phyloP scores from a whole-genome alignment of 1,140 invertebrate species.

The Saxidomus purpurata region DNA sequence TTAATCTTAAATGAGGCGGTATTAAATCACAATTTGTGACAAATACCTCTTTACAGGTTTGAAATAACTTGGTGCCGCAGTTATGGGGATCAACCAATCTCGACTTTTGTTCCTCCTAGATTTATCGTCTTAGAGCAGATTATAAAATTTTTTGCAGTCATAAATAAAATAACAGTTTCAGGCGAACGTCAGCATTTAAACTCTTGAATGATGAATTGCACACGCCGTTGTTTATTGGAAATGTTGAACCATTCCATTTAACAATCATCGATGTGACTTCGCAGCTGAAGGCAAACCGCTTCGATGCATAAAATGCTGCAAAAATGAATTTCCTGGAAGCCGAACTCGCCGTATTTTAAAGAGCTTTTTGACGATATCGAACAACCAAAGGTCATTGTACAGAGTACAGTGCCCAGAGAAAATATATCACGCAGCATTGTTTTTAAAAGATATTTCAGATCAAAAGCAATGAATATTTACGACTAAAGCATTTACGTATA shows the following conservation, averaged over 20 bases:
- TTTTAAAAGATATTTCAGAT: too few species aligned
- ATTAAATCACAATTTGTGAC: slow-evolving; percentile 39
- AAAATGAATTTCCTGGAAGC: too few species aligned
- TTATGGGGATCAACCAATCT: slow-evolving; percentile 11
- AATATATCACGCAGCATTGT: too few species aligned
- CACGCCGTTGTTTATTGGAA: background rate
- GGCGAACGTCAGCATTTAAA: slow-evolving; percentile 7
- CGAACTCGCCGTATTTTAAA: too few species aligned
- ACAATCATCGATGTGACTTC: too few species aligned
- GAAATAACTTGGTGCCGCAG: slow-evolving; percentile 30
- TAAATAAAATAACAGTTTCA: slow-evolving; percentile 15
- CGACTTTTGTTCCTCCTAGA: slow-evolving; percentile 9
- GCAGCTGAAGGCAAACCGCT: too few species aligned
- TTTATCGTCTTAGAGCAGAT: slow-evolving; percentile 13
- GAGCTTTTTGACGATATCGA: too few species aligned
- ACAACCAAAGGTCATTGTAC: too few species aligned
- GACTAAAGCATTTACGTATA: too few species aligned
- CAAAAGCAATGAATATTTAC: too few species aligned
- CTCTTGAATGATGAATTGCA: slow-evolving; percentile 6
- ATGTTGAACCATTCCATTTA: background rate
- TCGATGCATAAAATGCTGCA: too few species aligned
- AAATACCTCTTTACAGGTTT: background rate
- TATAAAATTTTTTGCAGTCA: slow-evolving; percentile 20
- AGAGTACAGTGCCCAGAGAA: too few species aligned
- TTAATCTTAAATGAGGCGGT: slow-evolving; percentile 33